Evolutionary conservation across 2,113 vertebrate species (phyloP), one percentile per base, ranked within the genome.

Genomic region (Festucalex cinctus): DNA sequence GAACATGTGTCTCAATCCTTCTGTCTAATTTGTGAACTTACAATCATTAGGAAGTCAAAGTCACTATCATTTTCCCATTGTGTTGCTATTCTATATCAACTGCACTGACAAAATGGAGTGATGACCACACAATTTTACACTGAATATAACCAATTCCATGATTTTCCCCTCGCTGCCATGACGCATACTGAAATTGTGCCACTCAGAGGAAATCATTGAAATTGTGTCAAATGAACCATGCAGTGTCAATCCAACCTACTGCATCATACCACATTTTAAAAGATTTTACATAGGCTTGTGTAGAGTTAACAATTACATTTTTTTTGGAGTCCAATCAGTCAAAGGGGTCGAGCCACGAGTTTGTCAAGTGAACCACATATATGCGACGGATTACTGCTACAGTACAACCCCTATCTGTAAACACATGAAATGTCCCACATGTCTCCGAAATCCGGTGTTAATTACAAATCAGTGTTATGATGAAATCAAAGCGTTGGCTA

Each of bases 401-500:
- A 9, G n/a, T n/a, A 22, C 3, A 9, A 14, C 48, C 48, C 44
- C 9, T 8, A 51, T 51, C 48, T 22, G 48, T 51, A 51, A 51
- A 22, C 48, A 51, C 48, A 51, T n/a, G 48, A 22, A 51, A n/a
- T 17, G 48, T n/a, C 46, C 46, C 46, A 54, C 5, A 22, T 66
- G 26, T 65, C 44, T 48, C 62, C 61, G 46, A 46, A 70, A 72
- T 65, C 68, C 35, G 0, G 51, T 61, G 59, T 70, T 80, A 81
- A 86, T 85, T 76, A 83, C 48, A 54, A 56, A 19, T 65, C 53
- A 67, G 65, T 63, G 66, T 68, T 72, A 76, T 80, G 72, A 70
- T 79, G 65, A 61, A 78, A 74, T 83, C 57, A 65, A 78, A 78
- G 64, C 56, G 14, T 63, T 65, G 76, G 65, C 63, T 86, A 85